Evolutionary conservation across 2,888 invertebrate genomes (phyloP), one percentile per base, ranked within the genome.

Genomic region (Pristionchus entomophagus): DNA sequence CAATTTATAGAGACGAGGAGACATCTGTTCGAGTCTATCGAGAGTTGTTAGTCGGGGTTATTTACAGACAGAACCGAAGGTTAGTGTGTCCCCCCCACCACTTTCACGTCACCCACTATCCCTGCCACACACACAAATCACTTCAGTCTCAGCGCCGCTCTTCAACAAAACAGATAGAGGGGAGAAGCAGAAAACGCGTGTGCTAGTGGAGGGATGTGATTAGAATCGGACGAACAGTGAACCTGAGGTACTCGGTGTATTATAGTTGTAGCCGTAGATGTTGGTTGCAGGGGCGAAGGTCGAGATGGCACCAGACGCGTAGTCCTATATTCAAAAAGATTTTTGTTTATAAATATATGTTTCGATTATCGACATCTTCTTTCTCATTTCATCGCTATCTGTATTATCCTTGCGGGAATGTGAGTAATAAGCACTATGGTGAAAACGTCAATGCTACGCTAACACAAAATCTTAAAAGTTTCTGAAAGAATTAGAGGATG

Each of bases 251-350:
- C 29, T 32, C 2, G 82, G 82, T 22, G 83, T 88, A 49, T 87
- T 86, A 80, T 89, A 89, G 81, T 88, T 81, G 78, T 89, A 89
- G 4, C 89, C 89, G 84, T 90, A 90, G 80, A 90, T 90, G 87
- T 90, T 89, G 19, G 59, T 77, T n/a, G 85, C 53, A 32, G 85
- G 85, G 6, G 85, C 73, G 85, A 77, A 38, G 26, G 51, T 73
- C 1, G 51, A 32, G 29, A 77, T 56, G 8, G 41, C 35, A 41
- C 85, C 85, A 3, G 77, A 51, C 22, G 85, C 49, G 6, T 51
- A 29, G 45, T 85, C 85, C 85, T 85, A 12, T 0, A 45, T 56
- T 10, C 32, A 10, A 35, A 62, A 62, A 62, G 26, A 38, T 12
- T 14, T 53, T 14, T 19, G 35, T 10, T 35, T 69, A n/a, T 77